Base-by-base conservation (phyloP, 2,797 vertebrate genomes). In the Phoeniculus purpureus region DNA sequence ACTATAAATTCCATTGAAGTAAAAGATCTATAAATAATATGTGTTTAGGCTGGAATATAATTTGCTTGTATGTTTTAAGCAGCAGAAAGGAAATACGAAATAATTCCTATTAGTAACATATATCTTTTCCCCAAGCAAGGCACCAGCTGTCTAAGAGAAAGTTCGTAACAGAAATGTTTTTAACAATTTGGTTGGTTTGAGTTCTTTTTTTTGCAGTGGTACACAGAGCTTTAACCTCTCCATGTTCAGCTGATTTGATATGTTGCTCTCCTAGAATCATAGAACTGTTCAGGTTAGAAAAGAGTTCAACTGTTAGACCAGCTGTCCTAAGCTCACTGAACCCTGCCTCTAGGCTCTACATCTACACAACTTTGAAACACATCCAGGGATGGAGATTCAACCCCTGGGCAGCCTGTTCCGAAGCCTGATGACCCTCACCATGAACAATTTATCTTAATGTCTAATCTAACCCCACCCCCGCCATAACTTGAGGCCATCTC, bases 21-120 rank as follows among this genome's bases (percentile, higher is more conserved):
- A 75, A 89, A 93, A 90, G 86, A 90, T 88, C 94, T 81, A 80
- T 90, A 81, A 87, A 92, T 85, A 93, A 89, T 89, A 89, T 54
- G 52, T 91, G 92, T 87, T 93, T 81, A 89, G 79, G 13, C 92
- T 89, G 89, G 93, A 95, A 89, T 75, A 81, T 81, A 85, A 96
- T 95, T 93, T 95, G 93, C 94, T 94, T 96, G 82, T 94, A 62
- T 94, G 87, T 87, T 94, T 90, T 73, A 91, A 94, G 94, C 89
- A 91, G 89, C 7, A 43, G 78, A 89, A 95, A 90, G 94, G 94
- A 94, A 92, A 75, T 52, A 83, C 92, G 74, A 94, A 90, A 73
- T 81, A 90, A 76, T 82, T 92, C 78, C 67, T 85, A 68, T 81
- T 78, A 85, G 82, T 72, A 94, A 93, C 25, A 14, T 84, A 82